These are phyloP conservation scores for Eurosta solidaginis DNA, from an alignment of 1,140 invertebrate species.

Conservation along the genomic window DNA sequence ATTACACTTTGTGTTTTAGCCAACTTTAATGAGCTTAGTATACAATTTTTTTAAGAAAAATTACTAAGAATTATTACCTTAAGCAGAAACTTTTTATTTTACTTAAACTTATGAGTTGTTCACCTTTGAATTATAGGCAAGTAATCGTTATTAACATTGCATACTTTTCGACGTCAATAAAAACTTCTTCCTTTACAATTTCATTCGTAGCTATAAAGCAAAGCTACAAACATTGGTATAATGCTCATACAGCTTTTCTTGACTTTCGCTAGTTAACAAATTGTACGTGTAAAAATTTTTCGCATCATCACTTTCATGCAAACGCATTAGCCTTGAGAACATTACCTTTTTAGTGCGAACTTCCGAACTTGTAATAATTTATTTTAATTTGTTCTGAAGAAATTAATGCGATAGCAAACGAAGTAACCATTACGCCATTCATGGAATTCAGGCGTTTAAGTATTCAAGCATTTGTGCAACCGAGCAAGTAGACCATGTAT, in stretches of 20 bases:
- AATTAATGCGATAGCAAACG: constrained; percentile 23
- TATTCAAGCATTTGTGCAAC: neutral
- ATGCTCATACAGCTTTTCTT: neutral
- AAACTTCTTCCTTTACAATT: neutral
- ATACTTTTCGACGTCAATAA: constrained; percentile 21
- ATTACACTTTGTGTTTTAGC: too few relatives aligned
- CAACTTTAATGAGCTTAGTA: too few relatives aligned
- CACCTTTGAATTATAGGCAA: neutral
- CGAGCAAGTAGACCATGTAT: neutral
- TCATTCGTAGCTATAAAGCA: neutral
- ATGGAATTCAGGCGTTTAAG: neutral
- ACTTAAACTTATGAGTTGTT: neutral
- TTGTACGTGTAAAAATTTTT: constrained; percentile 13
- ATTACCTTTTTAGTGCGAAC: neutral
- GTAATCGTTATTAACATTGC: neutral
- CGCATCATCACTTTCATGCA: constrained; percentile 2
- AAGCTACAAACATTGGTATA: neutral
- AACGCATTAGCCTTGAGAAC: neutral
- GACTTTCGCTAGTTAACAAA: constrained; percentile 8
- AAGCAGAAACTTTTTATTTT: neutral
- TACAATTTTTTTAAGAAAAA: too few relatives aligned
- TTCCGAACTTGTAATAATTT: constrained; percentile 22
- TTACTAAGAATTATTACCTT: neutral
- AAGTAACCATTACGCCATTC: too few relatives aligned
- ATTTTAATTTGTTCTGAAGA: constrained; percentile 27